phyloP scores from a whole-genome alignment of 2,113 vertebrate species.

The Prietella phreatophila region DNA sequence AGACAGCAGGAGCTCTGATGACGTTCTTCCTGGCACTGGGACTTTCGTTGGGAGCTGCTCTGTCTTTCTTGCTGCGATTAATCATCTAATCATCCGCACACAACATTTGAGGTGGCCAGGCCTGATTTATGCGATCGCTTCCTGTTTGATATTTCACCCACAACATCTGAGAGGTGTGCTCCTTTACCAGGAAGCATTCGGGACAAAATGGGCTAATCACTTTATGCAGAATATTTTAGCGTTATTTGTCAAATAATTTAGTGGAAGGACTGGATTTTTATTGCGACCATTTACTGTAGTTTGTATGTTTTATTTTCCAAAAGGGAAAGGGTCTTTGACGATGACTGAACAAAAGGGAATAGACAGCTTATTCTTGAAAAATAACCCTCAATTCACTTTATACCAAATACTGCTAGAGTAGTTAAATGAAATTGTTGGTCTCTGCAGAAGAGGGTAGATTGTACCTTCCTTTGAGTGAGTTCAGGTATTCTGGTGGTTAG shows the following conservation, averaged over 20 bases:
- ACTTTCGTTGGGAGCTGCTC: constrained; percentile 75
- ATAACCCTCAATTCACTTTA: background rate
- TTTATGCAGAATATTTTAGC: background rate
- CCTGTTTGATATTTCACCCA: background rate
- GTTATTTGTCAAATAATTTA: background rate
- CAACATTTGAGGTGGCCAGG: constrained; percentile 65
- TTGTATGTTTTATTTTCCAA: background rate
- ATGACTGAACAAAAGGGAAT: background rate
- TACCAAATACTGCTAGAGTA: background rate
- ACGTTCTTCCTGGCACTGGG: constrained; percentile 86
- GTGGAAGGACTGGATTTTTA: background rate
- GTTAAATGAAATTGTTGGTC: background rate
- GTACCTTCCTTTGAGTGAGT: background rate
- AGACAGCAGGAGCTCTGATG: constrained; percentile 84
- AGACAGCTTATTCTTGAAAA: background rate
- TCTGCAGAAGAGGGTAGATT: background rate
- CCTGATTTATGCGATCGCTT: background rate
- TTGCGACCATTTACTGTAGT: background rate
- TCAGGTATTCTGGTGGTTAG: background rate
- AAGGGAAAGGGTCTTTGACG: background rate
- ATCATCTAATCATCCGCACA: constrained; percentile 64
- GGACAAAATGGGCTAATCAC: too few species aligned
- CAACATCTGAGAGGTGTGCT: background rate
- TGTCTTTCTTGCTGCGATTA: constrained; percentile 78
- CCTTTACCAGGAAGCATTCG: background rate